phyloP scores from a whole-genome alignment of 2,888 invertebrate species.

The Chrysolina oricalcia region DNA sequence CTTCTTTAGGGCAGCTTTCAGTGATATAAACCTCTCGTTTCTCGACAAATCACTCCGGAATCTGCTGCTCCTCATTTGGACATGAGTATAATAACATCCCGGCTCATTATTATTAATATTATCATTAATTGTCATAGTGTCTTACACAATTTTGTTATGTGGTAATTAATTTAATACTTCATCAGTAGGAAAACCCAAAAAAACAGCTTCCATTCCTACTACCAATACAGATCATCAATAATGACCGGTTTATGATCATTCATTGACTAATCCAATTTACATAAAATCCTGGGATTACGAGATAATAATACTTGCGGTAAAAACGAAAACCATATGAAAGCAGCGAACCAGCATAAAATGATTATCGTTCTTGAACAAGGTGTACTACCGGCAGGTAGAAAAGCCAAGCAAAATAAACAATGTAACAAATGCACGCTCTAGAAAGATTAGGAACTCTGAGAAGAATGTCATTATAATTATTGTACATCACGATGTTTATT shows the following conservation, averaged over 20 bases:
- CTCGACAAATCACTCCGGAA: too few relatives aligned
- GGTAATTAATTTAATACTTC: neutral
- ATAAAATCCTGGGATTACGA: neutral
- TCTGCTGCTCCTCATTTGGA: too few relatives aligned
- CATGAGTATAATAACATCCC: too few relatives aligned
- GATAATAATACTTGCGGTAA: neutral
- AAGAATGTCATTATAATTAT: neutral
- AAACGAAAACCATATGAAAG: neutral
- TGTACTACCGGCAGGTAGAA: neutral
- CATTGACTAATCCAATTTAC: neutral
- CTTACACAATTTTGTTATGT: neutral
- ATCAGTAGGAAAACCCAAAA: too few relatives aligned
- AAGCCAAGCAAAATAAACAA: slow-evolving; percentile 1
- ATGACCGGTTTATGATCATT: neutral
- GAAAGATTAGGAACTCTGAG: neutral
- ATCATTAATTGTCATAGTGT: neutral
- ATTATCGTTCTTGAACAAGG: slow-evolving; percentile 3
- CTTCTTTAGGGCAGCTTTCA: too few relatives aligned
- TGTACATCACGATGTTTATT: neutral
- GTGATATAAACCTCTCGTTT: too few relatives aligned
- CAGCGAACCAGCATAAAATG: slow-evolving; percentile 1
- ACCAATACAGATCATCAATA: neutral
- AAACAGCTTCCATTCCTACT: neutral
- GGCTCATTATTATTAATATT: neutral
- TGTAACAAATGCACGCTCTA: neutral